Percentiles rank a stretch among this genome's conserved stretches.
Conservation (phyloP, 2,888 invertebrate species). For the Diarsia rubi region DNA sequence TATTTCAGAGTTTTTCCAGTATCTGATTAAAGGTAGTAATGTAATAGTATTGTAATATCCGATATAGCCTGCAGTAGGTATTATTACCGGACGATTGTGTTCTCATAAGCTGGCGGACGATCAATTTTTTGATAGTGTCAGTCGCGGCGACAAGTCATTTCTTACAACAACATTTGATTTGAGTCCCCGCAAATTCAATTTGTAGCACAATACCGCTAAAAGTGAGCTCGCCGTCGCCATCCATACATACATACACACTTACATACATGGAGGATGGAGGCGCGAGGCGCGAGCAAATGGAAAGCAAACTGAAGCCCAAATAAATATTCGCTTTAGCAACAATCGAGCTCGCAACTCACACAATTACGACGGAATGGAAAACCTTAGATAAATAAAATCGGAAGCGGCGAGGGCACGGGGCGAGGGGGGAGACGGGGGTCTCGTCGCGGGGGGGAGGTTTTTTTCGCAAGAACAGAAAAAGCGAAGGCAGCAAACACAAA, state of each 20-base stretch:
- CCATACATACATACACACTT: slow-evolving; percentile 35
- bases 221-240: slow-evolving; percentile 52
- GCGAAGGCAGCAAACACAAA: slow-evolving; percentile 88
- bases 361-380: slow-evolving; percentile 89
- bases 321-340: slow-evolving; percentile 90
- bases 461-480: slow-evolving; percentile 82
- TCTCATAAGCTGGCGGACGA: slow-evolving; percentile 72
- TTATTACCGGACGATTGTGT: slow-evolving; percentile 39
- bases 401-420: slow-evolving; percentile 75
- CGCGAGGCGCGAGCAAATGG: slow-evolving; percentile 72
- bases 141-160: slow-evolving; percentile 85
- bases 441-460: slow-evolving; percentile 64
- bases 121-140: slow-evolving; percentile 90
- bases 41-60: slow-evolving; percentile 45
- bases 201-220: slow-evolving; percentile 82
- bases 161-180: slow-evolving; percentile 88
- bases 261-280: slow-evolving; percentile 36
- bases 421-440: slow-evolving; percentile 25
- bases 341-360: slow-evolving; percentile 88
- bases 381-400: slow-evolving; percentile 90
- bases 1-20: neutral
- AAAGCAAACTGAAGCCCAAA: slow-evolving; percentile 87
- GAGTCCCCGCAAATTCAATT: slow-evolving; percentile 88
- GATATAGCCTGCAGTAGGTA: slow-evolving; percentile 32
- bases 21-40: slow-evolving; percentile 19